Evolutionary conservation across 2,797 vertebrate species (phyloP), one percentile per base, ranked within the genome.

Genomic region (Lates japonicus): DNA sequence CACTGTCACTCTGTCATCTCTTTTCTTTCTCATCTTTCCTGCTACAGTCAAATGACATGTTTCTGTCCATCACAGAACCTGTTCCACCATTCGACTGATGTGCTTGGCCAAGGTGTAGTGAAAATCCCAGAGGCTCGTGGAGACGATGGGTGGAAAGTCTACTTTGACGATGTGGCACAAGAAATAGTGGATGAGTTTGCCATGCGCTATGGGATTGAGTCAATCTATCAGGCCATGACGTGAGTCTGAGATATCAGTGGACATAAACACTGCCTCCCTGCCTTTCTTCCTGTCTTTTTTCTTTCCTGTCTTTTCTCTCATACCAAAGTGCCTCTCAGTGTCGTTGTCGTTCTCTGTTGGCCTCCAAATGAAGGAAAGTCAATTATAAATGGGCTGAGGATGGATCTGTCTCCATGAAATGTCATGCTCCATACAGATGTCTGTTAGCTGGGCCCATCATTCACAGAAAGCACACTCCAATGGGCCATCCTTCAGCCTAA

Each of bases 201-300:
- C 33, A 99, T 99, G 97, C 98, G 98, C 78, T 99, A 99, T 0
- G 98, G 98, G 81, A 97, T 99, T 11, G 98, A 99, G 75, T 98
- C 97, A 2, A 99, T 99, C 91, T 99, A 99, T 91, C 98, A 99
- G 90, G 98, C 98, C 84, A 99, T 99, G 98, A 99, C 98, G 98
- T 99, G 94, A 96, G 98, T 94, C 37, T 29, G 46, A 49, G n/a
- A 52, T 65, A 22, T 19, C 41, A 42, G 19, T 22, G 11, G 33
- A 62, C 49, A 25, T 16, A 29, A 16, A 0, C 19, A 29, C 12
- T 44, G 9, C 60, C 51, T 46, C 25, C 8, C 0, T 14, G n/a
- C 0, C 12, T 58, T 16, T 74, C 22, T 64, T 11, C 59, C 20
- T 57, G 31, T 6, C 17, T 74, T 46, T 75, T 29, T 29, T 29